Percentiles rank a stretch among this genome's conserved stretches.
Conservation (phyloP, 2,888 invertebrate species). For the Oligia latruncula region DNA sequence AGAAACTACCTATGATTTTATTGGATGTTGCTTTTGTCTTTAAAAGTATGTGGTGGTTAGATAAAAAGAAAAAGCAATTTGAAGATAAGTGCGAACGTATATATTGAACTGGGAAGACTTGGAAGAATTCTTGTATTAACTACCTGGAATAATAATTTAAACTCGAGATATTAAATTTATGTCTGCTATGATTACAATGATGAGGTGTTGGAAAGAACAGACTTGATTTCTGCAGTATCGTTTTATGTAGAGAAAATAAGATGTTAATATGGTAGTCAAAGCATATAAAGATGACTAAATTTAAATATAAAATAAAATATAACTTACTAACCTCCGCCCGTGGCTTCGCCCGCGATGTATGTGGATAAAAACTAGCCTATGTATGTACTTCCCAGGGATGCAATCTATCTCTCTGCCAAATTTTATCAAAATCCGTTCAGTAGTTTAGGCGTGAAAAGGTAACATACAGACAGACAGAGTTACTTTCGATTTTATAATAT, state of each 20-base stretch:
- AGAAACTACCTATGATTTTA: conserved; percentile 55
- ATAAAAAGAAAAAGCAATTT: conserved; percentile 40
- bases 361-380: too few relatives aligned
- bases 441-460: too few relatives aligned
- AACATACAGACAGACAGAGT: too few relatives aligned
- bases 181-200: conserved; percentile 6
- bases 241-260: neutral
- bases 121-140: conserved; percentile 13
- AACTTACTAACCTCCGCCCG: too few relatives aligned
- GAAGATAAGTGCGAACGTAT: conserved; percentile 27
- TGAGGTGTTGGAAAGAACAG: neutral
- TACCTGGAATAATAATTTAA: conserved; percentile 22
- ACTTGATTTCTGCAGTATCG: neutral
- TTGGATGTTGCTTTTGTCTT: conserved; percentile 51
- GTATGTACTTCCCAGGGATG: too few relatives aligned
- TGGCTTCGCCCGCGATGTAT: too few relatives aligned
- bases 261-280: neutral
- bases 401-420: too few relatives aligned
- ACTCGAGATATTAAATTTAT: conserved; percentile 7
- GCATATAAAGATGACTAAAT: neutral
- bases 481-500: too few relatives aligned
- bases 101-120: conserved; percentile 41
- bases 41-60: conserved; percentile 30
- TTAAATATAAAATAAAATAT: neutral
- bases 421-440: too few relatives aligned